These are phyloP conservation scores for Eudasyphora cyanicolor DNA, from an alignment of 2,888 invertebrate genomes.

Conservation along the genomic window DNA sequence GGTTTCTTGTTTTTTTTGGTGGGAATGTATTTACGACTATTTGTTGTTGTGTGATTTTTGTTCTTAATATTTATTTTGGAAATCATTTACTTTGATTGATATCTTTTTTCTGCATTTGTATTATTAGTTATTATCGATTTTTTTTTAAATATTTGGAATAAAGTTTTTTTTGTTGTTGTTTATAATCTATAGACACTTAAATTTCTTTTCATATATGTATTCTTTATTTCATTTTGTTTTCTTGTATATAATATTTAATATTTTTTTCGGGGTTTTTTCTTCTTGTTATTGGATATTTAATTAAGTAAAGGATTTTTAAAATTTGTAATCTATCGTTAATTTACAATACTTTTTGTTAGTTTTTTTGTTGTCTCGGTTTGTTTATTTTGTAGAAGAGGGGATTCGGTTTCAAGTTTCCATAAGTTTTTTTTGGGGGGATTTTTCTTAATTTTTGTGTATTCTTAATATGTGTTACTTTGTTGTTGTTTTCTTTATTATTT, in stretches of 20 bases:
- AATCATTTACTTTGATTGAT: not conserved
- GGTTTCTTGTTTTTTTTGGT: no score
- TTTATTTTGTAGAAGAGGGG: constrained; percentile 14
- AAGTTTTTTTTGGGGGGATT: constrained; percentile 18
- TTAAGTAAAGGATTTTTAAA: constrained; percentile 55
- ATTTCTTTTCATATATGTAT: constrained; percentile 44
- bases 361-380: constrained; percentile 22
- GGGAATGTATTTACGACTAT: not conserved
- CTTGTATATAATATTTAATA: constrained; percentile 35
- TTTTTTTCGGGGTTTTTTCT: constrained; percentile 42
- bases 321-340: constrained; percentile 43
- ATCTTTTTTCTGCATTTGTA: not conserved
- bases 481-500: no score
- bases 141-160: constrained; percentile 48
- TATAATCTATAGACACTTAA: constrained; percentile 62
- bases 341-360: constrained; percentile 39
- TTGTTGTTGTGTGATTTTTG: not conserved
- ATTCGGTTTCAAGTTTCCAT: constrained; percentile 5
- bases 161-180: no score
- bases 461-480: no score
- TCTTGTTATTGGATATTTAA: constrained; percentile 56
- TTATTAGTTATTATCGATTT: constrained; percentile 23
- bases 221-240: constrained; percentile 19
- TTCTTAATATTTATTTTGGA: not conserved
- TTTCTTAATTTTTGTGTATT: constrained; percentile 3